Base-by-base conservation (phyloP, 2,797 vertebrate species). In the Squalus acanthias region DNA sequence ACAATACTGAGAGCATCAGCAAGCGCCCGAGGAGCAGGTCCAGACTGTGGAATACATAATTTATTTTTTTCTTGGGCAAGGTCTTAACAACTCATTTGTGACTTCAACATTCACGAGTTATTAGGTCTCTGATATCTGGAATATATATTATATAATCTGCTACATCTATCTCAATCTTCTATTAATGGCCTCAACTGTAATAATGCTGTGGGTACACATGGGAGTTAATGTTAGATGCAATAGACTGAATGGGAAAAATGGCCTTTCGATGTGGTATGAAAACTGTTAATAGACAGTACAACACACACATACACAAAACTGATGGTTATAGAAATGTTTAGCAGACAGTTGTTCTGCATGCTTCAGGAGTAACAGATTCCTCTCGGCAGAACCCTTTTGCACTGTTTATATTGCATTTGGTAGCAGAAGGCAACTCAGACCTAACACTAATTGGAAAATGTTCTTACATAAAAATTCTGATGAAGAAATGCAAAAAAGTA, bases 401-500 rank as follows among this genome's bases (percentile, higher is more conserved):
- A 85, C 46, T 24, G 22, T 29, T 92, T 65, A 33, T 65, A 63
- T 69, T 93, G 91, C n/a, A 93, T 93, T 93, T 69, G n/a, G n/a
- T 93, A 69, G 65, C 91, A 50, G 91, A 93, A 69, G 65, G 91
- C 63, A 93, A 69, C 91, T 69, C 65, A 46, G 63, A 57, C 91
- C 39, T 3, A 69, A 93, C 17, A 39, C 65, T 93, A 93, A 93
- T 93, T 93, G 91, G 91, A 7, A 69, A 46, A 26, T 69, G n/a
- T 93, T 46, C 17, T 10, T 39, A 92, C 89, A 93, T 69, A 69
- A 69, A 46, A 67, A 39, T 67, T 39, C 65, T 50, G 7, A 67
- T 93, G 91, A 93, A 93, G 91, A 93, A 93, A 46, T 46, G 65
- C 91, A 93, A 93, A 93, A 46, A 69, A 20, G 91, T 24, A 46